These are phyloP conservation scores for Cyphomyrus plagiostoma DNA, from an alignment of 2,113 vertebrate genomes.

Conservation along the genomic window DNA sequence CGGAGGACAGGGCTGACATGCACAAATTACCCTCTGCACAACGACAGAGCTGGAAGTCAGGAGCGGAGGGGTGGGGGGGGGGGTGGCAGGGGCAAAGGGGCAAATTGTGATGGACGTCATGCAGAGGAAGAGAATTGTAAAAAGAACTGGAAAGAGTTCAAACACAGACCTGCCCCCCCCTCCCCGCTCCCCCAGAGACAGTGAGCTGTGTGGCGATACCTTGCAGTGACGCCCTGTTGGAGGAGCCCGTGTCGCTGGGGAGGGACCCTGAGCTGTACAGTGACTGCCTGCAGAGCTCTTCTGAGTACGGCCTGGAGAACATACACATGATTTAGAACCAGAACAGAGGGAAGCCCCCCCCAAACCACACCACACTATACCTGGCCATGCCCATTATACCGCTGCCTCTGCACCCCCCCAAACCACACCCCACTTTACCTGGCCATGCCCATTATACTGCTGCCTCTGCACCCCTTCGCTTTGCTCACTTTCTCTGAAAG, in stretches of 20 bases:
- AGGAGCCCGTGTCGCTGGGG: conserved; percentile 73
- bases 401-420: conserved; percentile 78
- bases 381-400: conserved; percentile 80
- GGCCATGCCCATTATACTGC: conserved; percentile 75
- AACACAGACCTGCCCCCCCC: not conserved
- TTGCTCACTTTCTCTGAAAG: conserved; percentile 97
- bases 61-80: no score
- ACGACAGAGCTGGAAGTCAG: not conserved
- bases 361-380: conserved; percentile 52
- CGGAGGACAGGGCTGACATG: conserved; percentile 51
- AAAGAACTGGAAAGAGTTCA: not conserved
- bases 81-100: not conserved
- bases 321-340: not conserved
- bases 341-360: not conserved
- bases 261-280: conserved; percentile 85
- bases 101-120: conserved; percentile 3
- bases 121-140: not conserved
- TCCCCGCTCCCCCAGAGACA: not conserved
- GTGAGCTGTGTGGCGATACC: conserved; percentile 60
- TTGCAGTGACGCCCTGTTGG: conserved; percentile 69
- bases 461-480: conserved; percentile 92
- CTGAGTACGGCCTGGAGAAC: conserved; percentile 81
- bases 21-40: conserved; percentile 44
- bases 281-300: conserved; percentile 98
- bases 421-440: conserved; percentile 62